Evolutionary conservation across 2,113 vertebrate genomes (phyloP), one percentile per base, ranked within the genome.

Genomic region (Colaptes auratus): DNA sequence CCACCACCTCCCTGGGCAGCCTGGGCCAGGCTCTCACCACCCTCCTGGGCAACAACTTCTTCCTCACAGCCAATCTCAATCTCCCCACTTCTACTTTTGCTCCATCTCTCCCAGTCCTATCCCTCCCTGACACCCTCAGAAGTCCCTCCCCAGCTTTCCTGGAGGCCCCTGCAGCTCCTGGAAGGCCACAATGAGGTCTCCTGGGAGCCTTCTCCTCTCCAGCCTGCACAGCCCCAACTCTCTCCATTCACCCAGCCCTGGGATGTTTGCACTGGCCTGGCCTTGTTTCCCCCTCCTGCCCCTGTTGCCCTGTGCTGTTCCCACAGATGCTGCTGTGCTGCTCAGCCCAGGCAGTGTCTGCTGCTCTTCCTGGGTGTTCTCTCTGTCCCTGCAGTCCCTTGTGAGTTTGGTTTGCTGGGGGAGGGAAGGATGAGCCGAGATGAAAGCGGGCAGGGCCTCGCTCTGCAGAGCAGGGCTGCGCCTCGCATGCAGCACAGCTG

Each of bases 341-440:
- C 30, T 10, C 71, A 92, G 77, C 10, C 56, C 58, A 28, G 63
- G 17, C 2, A 7, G 56, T 53, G 20, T 1, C 3, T 3, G 42
- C 2, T 6, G 18, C 3, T 72, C 84, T 58, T 8, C 53, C 60
- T 31, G 6, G 17, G 21, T 66, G 6, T 86, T 82, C 73, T 44
- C 89, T 44, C 42, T 20, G 36, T 71, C 75, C 73, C 85, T 80
- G 79, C 91, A 92, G 72, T 92, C 86, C 92, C 27, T 67, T 65
- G 42, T 2, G 2, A 21, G 48, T 83, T 70, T 71, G 76, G 44
- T 76, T 17, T 52, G 50, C 21, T 52, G 75, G 19, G 59, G n/a
- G 4, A n/a, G 6, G 8, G 59, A 27, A 56, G 28, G 55, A 30
- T 21, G 10, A 15, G 67, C 8, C 30, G 88, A 30, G 53, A 61